Evolutionary conservation across 2,888 invertebrate species (phyloP).

Genomic region (Callinectes sapidus): DNA sequence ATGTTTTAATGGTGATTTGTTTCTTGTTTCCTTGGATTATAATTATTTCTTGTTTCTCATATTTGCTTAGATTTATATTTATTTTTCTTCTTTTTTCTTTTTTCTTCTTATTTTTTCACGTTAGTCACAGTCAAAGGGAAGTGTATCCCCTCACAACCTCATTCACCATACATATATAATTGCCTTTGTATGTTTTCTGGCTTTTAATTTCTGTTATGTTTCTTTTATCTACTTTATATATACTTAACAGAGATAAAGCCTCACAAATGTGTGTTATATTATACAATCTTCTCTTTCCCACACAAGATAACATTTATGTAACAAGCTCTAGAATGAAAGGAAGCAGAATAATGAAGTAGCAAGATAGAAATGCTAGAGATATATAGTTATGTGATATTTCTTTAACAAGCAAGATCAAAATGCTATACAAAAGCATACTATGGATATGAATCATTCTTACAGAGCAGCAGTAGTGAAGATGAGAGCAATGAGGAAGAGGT

Average conservation of each 20-base stretch:
- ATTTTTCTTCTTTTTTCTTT: too few relatives aligned
- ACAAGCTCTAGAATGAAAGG: neutral
- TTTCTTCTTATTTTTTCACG: conserved; percentile 18
- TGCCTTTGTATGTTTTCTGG: too few relatives aligned
- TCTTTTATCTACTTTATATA: too few relatives aligned
- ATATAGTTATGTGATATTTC: neutral
- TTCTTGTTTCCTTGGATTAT: neutral
- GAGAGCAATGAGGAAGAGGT: conserved; percentile 69
- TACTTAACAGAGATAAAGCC: neutral
- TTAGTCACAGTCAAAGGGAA: too few relatives aligned
- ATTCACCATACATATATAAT: too few relatives aligned
- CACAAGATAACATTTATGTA: neutral
- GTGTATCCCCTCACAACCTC: too few relatives aligned
- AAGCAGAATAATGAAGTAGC: neutral
- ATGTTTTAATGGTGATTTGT: neutral
- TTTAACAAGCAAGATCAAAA: too few relatives aligned
- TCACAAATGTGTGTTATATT: neutral
- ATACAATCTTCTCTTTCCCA: neutral
- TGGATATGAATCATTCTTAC: conserved; percentile 59
- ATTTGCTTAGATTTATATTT: conserved; percentile 12
- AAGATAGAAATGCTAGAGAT: neutral
- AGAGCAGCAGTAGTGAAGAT: conserved; percentile 73
- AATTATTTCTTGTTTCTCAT: conserved; percentile 29
- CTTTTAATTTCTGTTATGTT: too few relatives aligned
- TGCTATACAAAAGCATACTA: too few relatives aligned